These are phyloP conservation scores for Solea solea DNA, from an alignment of 2,113 vertebrate species.

Conservation along the genomic window DNA sequence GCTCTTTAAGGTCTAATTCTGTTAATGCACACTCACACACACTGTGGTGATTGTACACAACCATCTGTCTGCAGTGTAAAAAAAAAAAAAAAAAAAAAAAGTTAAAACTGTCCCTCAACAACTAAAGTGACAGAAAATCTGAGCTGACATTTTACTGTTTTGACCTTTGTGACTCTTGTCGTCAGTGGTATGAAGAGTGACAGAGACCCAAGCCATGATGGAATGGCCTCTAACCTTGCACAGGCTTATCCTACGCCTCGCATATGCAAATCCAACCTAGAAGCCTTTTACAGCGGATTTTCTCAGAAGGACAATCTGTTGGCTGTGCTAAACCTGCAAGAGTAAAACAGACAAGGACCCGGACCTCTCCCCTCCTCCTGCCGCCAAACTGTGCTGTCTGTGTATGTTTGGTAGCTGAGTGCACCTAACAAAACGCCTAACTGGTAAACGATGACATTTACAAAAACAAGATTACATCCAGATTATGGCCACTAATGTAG, in stretches of 20 bases:
- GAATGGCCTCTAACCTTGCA: constrained; percentile 25
- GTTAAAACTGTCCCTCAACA: background rate
- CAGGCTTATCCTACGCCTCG: constrained; percentile 42
- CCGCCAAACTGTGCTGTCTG: background rate
- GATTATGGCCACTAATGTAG: background rate
- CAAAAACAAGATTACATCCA: background rate
- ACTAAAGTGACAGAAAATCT: background rate
- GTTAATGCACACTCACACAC: constrained; percentile 8
- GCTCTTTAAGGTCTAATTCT: constrained; percentile 22
- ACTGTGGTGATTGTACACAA: background rate
- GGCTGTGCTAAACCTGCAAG: constrained; percentile 36
- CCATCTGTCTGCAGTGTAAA: constrained; percentile 7
- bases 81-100: background rate
- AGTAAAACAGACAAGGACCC: constrained; percentile 14
- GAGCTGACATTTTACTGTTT: background rate
- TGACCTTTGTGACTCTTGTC: constrained; percentile 1
- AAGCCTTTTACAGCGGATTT: constrained; percentile 71
- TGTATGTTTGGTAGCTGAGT: constrained; percentile 1
- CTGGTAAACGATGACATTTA: background rate
- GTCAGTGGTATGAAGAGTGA: background rate
- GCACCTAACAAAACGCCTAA: background rate
- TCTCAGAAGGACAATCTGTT: constrained; percentile 52
- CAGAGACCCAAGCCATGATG: constrained; percentile 6
- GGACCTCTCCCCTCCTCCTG: constrained; percentile 10
- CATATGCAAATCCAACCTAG: constrained; percentile 51